These are phyloP conservation scores for Cydia strobilella DNA, from an alignment of 1,140 invertebrate species.

Conservation along the genomic window DNA sequence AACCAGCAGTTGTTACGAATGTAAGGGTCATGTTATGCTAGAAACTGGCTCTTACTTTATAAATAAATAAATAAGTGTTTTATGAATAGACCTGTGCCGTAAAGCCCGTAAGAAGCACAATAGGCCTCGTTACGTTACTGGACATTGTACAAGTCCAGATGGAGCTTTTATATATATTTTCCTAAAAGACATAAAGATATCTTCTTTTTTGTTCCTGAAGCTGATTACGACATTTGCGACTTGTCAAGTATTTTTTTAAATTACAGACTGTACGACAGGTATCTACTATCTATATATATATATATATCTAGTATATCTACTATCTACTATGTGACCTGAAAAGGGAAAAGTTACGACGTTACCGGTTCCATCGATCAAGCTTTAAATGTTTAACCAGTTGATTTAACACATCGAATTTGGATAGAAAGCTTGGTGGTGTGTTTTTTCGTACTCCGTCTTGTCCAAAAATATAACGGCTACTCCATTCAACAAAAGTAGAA, in stretches of 20 bases:
- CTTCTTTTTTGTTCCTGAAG: background rate
- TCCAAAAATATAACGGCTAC: background rate
- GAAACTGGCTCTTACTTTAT: background rate
- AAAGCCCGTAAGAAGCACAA: constrained; percentile 27
- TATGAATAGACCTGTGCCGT: background rate
- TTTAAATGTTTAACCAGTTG: no score
- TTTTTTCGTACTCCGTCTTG: no score
- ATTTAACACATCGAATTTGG: no score
- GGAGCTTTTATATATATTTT: background rate
- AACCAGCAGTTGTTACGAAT: background rate
- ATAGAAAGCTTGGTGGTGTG: no score
- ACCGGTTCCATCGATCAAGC: no score
- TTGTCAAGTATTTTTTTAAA: background rate
- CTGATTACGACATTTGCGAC: background rate
- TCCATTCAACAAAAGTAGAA: background rate
- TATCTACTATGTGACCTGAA: no score
- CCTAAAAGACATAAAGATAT: background rate
- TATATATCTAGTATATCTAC: no score
- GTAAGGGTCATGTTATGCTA: background rate
- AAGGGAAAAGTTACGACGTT: no score
- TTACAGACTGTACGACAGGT: background rate
- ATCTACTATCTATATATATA: no score
- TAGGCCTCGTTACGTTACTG: constrained; percentile 35
- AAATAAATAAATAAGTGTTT: background rate
- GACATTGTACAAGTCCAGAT: background rate